Conservation (phyloP, 1,140 invertebrate species). For the Melipona quadrifasciata region DNA sequence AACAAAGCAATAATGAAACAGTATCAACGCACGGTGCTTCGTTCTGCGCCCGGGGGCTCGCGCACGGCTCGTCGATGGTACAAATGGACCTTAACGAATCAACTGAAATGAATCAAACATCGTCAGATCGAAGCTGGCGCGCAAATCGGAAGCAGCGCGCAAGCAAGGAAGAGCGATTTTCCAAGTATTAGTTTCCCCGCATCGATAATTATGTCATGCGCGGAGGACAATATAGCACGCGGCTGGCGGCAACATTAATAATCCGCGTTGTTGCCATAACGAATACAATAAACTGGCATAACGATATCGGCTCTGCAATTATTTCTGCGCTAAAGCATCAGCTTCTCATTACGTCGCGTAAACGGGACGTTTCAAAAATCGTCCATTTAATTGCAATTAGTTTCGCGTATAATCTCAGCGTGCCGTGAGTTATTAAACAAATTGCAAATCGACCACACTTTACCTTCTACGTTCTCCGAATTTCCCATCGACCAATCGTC, state of each 20-base stretch:
- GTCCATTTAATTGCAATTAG: conserved; percentile 38
- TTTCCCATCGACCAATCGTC: neutral
- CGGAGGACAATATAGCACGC: neutral
- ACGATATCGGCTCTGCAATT: conserved; percentile 23
- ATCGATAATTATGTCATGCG: neutral
- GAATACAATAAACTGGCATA: conserved; percentile 22
- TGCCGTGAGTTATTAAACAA: conserved; percentile 6
- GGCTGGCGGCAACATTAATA: conserved; percentile 3
- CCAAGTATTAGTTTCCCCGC: neutral
- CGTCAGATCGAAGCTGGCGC: neutral
- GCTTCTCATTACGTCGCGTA: conserved; percentile 18
- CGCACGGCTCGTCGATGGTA: no score
- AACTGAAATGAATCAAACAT: neutral
- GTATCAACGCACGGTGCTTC: no score
- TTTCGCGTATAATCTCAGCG: neutral
- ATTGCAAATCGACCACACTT: neutral
- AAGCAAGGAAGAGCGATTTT: no score
- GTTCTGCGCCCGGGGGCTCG: no score
- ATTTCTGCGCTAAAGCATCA: neutral
- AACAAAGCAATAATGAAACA: no score
- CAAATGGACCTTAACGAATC: no score
- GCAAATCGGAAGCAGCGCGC: neutral
- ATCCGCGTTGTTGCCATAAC: neutral
- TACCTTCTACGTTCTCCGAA: neutral
- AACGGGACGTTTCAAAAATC: conserved; percentile 11